Evolutionary conservation across 2,797 vertebrate genomes (phyloP).

Genomic region (Hoplostethus atlanticus): DNA sequence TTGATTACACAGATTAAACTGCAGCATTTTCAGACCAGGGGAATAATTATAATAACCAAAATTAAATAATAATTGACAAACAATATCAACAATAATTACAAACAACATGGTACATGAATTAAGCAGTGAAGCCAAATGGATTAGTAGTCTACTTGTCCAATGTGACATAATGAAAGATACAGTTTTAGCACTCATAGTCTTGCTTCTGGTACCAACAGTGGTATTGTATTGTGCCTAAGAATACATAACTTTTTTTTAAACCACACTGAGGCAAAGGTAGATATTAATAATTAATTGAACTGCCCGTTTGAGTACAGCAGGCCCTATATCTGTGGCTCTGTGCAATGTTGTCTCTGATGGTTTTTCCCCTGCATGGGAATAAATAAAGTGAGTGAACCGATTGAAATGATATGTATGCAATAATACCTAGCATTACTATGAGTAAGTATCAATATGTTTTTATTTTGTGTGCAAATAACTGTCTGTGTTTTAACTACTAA

Average conservation of each 20-base stretch:
- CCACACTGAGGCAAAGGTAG: neutral
- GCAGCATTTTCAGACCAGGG: neutral
- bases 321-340: slow-evolving; percentile 3
- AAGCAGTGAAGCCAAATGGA: neutral
- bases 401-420: no score
- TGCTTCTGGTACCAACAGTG: neutral
- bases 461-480: no score
- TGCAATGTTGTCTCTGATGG: no score
- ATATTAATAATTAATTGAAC: neutral
- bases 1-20: neutral
- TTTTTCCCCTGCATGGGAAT: no score
- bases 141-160: no score
- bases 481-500: neutral
- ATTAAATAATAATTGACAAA: neutral
- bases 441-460: neutral
- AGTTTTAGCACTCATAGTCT: neutral
- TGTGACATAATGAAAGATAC: no score
- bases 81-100: neutral
- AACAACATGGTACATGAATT: neutral
- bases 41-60: neutral
- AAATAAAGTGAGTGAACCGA: no score
- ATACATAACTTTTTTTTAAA: neutral
- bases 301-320: slow-evolving; percentile 32
- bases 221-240: neutral
- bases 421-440: no score